phyloP scores from a whole-genome alignment of 2,113 vertebrate species.

The Coregonus clupeaformis region DNA sequence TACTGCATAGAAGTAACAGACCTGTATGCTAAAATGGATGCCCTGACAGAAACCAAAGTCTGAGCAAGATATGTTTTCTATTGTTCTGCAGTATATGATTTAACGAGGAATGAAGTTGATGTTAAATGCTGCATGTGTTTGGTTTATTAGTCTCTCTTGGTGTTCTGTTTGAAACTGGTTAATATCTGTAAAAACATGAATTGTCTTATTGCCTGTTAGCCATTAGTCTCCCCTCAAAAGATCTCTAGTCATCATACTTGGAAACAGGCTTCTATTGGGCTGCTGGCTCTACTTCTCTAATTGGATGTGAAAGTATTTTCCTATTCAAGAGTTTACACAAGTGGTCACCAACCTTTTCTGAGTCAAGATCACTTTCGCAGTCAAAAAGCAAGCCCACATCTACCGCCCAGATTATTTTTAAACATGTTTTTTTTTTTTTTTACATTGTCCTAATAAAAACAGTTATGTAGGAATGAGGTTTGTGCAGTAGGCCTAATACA shows the following conservation, averaged over 20 bases:
- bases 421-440: no score
- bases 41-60: not conserved
- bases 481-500: no score
- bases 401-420: no score
- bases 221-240: constrained; percentile 27
- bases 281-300: constrained; percentile 43
- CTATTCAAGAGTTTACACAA: constrained; percentile 19
- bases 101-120: constrained; percentile 13
- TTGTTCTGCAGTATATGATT: not conserved
- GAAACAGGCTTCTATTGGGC: constrained; percentile 23
- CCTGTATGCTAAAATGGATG: not conserved
- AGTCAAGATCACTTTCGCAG: no score
- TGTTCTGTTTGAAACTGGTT: constrained; percentile 23
- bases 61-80: not conserved
- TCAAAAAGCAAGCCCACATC: no score
- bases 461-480: no score
- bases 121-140: constrained; percentile 9
- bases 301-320: constrained; percentile 52
- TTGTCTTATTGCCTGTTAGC: constrained; percentile 26
- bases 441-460: no score
- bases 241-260: constrained; percentile 34
- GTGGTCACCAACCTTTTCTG: no score
- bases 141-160: constrained; percentile 5
- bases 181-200: constrained; percentile 13
- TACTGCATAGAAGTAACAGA: not conserved